Percentiles rank a stretch among this genome's conserved stretches.
Evolutionary conservation across 2,113 vertebrate genomes (phyloP).

Genomic region (Heliornis fulica): DNA sequence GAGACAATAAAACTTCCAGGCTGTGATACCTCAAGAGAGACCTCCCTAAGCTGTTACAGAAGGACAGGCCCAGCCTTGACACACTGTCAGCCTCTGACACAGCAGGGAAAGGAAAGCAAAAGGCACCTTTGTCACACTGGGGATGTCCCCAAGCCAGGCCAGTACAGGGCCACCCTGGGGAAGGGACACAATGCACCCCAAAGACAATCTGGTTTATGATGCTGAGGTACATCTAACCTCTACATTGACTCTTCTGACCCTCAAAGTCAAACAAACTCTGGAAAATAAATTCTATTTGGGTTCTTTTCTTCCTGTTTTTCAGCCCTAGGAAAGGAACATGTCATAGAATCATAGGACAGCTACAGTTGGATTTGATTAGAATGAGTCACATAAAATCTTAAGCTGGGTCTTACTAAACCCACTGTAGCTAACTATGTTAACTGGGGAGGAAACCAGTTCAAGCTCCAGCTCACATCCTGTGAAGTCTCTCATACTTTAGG

Average conservation of each 20-base stretch:
- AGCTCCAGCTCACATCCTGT: background rate
- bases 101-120: background rate
- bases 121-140: background rate
- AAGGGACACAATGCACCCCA: background rate
- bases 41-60: background rate
- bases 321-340: background rate
- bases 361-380: background rate
- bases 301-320: background rate
- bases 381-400: background rate
- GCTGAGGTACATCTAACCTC: background rate
- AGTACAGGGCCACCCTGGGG: background rate
- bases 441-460: background rate
- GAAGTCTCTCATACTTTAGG: background rate
- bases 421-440: background rate
- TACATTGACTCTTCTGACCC: accelerated
- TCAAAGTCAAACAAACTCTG: no score
- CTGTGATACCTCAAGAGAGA: background rate
- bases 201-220: accelerated
- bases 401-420: background rate
- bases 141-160: background rate
- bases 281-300: background rate
- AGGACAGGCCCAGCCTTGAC: accelerated
- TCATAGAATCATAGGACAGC: no score
- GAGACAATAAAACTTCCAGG: background rate
- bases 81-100: background rate